Conservation (phyloP, 2,888 invertebrate species). For the Chironomus tentans region DNA sequence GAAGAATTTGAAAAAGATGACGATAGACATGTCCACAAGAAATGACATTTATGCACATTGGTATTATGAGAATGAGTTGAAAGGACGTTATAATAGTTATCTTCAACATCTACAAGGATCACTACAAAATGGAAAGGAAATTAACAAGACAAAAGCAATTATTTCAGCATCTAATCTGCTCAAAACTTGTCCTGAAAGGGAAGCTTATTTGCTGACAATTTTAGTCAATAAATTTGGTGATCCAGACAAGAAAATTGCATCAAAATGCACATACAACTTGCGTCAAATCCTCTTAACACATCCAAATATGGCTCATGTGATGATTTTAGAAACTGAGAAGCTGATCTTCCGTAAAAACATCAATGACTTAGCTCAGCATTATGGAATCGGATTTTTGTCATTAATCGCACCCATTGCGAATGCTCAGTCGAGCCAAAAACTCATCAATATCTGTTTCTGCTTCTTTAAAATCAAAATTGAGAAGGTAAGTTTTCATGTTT, state of each 20-base stretch:
- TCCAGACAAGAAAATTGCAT: slow-evolving; percentile 62
- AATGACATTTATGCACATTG: slow-evolving; percentile 63
- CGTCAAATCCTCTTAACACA: slow-evolving; percentile 73
- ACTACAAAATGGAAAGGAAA: slow-evolving; percentile 40
- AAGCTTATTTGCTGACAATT: slow-evolving; percentile 55
- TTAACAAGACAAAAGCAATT: slow-evolving; percentile 37
- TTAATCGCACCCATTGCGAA: slow-evolving; percentile 65
- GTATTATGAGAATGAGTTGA: slow-evolving; percentile 85
- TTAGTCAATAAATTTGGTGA: slow-evolving; percentile 95
- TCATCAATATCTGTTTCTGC: slow-evolving; percentile 87
- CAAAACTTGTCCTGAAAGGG: slow-evolving; percentile 39
- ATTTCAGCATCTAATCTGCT: slow-evolving; percentile 36
- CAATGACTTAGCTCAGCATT: slow-evolving; percentile 78
- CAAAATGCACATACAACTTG: slow-evolving; percentile 78
- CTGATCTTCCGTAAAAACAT: slow-evolving; percentile 84
- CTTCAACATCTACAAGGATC: slow-evolving; percentile 39
- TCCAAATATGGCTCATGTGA: slow-evolving; percentile 84
- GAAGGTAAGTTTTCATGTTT: slow-evolving; percentile 13
- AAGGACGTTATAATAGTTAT: slow-evolving; percentile 59
- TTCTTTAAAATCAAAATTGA: slow-evolving; percentile 77
- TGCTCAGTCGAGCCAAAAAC: slow-evolving; percentile 70
- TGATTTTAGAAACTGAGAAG: slow-evolving; percentile 81
- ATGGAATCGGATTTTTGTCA: slow-evolving; percentile 83
- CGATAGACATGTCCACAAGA: slow-evolving; percentile 49
- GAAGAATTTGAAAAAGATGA: slow-evolving; percentile 37